Conservation (phyloP, 2,888 invertebrate species). For the Hypena proboscidalis region DNA sequence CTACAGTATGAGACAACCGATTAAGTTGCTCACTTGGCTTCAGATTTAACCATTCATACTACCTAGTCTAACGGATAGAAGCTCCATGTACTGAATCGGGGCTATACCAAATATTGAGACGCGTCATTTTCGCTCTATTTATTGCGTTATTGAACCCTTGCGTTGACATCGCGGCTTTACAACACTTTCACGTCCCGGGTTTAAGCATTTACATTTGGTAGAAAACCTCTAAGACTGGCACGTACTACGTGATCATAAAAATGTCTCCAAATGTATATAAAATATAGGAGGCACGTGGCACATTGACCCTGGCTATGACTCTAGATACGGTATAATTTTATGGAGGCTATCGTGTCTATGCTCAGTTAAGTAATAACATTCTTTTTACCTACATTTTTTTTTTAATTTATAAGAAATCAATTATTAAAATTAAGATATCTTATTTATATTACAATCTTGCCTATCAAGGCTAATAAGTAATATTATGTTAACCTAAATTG, state of each 20-base stretch:
- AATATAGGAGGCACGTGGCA: conserved; percentile 4
- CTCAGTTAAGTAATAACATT: too few relatives aligned
- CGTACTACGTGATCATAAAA: conserved; percentile 11
- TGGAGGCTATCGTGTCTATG: too few relatives aligned
- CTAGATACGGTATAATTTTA: background rate
- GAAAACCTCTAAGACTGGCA: conserved; percentile 1
- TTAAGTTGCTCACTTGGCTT: too few relatives aligned
- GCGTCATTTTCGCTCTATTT: conserved; percentile 1
- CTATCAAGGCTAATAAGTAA: too few relatives aligned
- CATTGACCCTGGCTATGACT: conserved; percentile 4
- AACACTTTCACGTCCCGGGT: background rate
- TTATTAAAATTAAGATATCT: too few relatives aligned
- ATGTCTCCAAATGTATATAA: conserved; percentile 2
- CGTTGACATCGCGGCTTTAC: background rate
- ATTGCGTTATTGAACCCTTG: conserved; percentile 1
- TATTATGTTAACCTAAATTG: too few relatives aligned
- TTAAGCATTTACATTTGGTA: conserved; percentile 3
- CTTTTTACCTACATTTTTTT: too few relatives aligned
- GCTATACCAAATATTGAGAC: conserved; percentile 2
- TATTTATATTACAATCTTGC: too few relatives aligned
- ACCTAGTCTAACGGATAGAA: too few relatives aligned
- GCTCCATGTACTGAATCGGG: background rate
- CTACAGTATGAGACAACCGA: too few relatives aligned
- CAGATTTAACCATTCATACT: too few relatives aligned
- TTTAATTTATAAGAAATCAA: too few relatives aligned